Conservation (phyloP, 2,888 invertebrate genomes). For the Hypercompe scribonia region DNA sequence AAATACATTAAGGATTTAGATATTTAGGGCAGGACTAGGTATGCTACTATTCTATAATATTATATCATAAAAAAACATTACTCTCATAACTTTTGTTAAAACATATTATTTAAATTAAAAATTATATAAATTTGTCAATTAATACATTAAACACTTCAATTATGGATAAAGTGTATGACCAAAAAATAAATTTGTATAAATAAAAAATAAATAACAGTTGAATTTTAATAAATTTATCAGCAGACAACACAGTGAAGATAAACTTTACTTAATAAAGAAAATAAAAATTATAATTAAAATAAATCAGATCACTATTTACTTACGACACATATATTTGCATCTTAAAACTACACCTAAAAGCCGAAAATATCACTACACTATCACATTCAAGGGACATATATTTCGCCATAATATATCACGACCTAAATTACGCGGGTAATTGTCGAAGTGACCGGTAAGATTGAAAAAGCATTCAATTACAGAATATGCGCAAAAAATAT, state of each 20-base stretch:
- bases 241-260: not conserved
- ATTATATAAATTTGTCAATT: not conserved
- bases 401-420: constrained; percentile 21
- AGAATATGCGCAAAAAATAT: constrained; percentile 1
- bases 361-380: constrained; percentile 54
- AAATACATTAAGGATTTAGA: constrained; percentile 36
- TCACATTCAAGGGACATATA: constrained; percentile 47
- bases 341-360: constrained; percentile 35
- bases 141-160: not conserved
- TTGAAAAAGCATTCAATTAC: not conserved
- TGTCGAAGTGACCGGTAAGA: constrained; percentile 10
- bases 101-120: not conserved
- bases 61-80: constrained; percentile 29
- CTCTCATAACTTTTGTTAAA: not conserved
- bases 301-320: not conserved
- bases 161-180: not conserved
- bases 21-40: constrained; percentile 55
- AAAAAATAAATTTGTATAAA: not conserved
- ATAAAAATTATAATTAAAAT: constrained; percentile 6
- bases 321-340: constrained; percentile 1
- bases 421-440: constrained; percentile 24
- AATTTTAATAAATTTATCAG: not conserved
- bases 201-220: not conserved
- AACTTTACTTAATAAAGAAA: constrained; percentile 47
- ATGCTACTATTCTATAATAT: constrained; percentile 36